These are phyloP conservation scores for Semaprochilodus insignis DNA, from an alignment of 2,797 vertebrate genomes.

Conservation along the genomic window DNA sequence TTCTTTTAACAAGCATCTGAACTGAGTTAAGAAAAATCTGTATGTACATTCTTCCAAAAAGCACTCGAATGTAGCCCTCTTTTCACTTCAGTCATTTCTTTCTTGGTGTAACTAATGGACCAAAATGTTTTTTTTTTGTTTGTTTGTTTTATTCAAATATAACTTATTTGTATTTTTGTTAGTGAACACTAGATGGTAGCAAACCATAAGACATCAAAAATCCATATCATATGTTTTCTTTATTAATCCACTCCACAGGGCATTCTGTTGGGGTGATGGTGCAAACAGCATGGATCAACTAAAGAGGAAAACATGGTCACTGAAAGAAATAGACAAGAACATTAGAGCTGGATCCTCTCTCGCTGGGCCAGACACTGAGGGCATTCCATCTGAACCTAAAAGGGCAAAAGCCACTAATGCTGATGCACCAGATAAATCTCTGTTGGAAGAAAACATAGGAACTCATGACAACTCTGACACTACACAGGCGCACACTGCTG, in stretches of 20 bases:
- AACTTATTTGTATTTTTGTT: conserved; percentile 1
- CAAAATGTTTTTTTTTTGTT: too few species aligned
- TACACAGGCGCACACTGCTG: background rate
- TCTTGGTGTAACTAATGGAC: too few species aligned
- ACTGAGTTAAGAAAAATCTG: too few species aligned
- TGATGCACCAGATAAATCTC: background rate
- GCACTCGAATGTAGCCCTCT: too few species aligned
- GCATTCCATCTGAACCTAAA: conserved; percentile 60
- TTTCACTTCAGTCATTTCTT: too few species aligned
- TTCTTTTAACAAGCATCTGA: too few species aligned
- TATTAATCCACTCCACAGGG: conserved; percentile 6
- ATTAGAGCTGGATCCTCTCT: conserved; percentile 34
- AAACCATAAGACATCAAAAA: conserved; percentile 50
- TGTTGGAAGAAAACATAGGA: background rate
- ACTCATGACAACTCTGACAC: background rate
- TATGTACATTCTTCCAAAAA: too few species aligned
- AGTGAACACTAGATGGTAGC: conserved; percentile 76
- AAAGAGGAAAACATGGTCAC: conserved; percentile 58
- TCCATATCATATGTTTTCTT: background rate
- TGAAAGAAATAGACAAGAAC: conserved; percentile 57
- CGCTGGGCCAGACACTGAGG: conserved; percentile 57
- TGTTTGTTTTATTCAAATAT: background rate
- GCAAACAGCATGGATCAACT: conserved; percentile 66
- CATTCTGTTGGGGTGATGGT: conserved; percentile 32
- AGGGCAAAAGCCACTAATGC: conserved; percentile 56